Base-by-base conservation (phyloP, 2,888 invertebrate species). In the Bombyx huttoni region DNA sequence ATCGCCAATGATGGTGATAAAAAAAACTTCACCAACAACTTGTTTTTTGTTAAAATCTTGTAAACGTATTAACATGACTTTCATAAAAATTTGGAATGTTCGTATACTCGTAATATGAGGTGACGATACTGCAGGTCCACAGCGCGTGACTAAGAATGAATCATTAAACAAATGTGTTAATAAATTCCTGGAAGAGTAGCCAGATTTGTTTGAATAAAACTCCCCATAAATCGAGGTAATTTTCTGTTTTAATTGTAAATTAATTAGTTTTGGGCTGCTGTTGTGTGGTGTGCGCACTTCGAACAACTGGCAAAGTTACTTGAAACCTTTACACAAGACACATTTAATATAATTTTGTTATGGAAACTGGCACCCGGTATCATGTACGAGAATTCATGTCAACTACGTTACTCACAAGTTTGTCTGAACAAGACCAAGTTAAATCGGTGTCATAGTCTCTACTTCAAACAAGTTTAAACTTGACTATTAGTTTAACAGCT, bases 181-280 rank as follows among this genome's bases (percentile, higher is more conserved):
- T 24, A 24, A 24, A 24, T 3, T 24, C 24, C 24, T 24, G 24
- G n/a, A n/a, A n/a, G n/a, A n/a, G 3, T 24, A 24, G 5, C 24
- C 24, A 24, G 24, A 24, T 24, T 24, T 24, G 24, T 24, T 24
- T 3, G 5, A 24, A 24, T 5, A 24, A 68, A 59, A 63, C 60
- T 56, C 55, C 55, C 56, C 60, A 62, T 62, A 60, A 54, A 62
- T 63, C 56, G 55, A 24, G 58, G 65, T 62, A 57, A 66, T 65
- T 71, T 63, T 71, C 60, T 66, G 54, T 54, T 60, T 61, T 60
- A 65, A 66, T 59, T 66, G 65, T 68, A 65, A 65, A 66, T 68
- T 69, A 69, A 67, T 70, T 69, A 67, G 63, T 64, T 65, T 64
- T 62, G 64, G 60, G 60, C 62, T 59, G 56, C 55, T 60, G 64